Evolutionary conservation across 2,113 vertebrate species (phyloP).

Genomic region (Ornithorhynchus anatinus): DNA sequence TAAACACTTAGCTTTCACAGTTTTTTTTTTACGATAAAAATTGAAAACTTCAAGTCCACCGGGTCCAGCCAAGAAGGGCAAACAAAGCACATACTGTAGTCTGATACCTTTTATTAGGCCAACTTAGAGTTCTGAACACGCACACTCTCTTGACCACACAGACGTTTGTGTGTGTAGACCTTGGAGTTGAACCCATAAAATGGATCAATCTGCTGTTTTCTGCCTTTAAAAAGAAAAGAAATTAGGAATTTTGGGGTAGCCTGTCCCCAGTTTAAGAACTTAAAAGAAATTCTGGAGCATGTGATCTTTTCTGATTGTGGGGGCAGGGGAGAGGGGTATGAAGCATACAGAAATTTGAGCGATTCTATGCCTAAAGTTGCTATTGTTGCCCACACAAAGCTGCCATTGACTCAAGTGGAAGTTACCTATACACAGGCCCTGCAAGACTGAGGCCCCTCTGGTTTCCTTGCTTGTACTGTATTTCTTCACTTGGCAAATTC

Average conservation of each 20-base stretch:
- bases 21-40: constrained; percentile 60
- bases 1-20: constrained; percentile 52
- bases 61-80: constrained; percentile 51
- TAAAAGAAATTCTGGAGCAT: constrained; percentile 44
- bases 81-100: constrained; percentile 64
- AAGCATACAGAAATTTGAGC: background rate
- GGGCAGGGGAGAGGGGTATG: background rate
- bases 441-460: background rate
- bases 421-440: background rate
- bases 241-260: constrained; percentile 48
- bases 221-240: constrained; percentile 24
- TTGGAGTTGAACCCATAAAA: constrained; percentile 39
- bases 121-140: constrained; percentile 59
- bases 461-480: background rate
- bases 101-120: constrained; percentile 63
- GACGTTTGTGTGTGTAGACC: constrained; percentile 32
- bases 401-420: background rate
- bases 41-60: constrained; percentile 59
- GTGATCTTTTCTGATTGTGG: constrained; percentile 13
- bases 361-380: background rate
- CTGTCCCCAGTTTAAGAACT: constrained; percentile 12
- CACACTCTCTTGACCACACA: constrained; percentile 51
- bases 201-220: constrained; percentile 50
- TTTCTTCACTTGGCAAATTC: background rate
- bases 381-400: background rate